phyloP scores from a whole-genome alignment of 2,113 vertebrate genomes.

The Sceloporus tristichus region DNA sequence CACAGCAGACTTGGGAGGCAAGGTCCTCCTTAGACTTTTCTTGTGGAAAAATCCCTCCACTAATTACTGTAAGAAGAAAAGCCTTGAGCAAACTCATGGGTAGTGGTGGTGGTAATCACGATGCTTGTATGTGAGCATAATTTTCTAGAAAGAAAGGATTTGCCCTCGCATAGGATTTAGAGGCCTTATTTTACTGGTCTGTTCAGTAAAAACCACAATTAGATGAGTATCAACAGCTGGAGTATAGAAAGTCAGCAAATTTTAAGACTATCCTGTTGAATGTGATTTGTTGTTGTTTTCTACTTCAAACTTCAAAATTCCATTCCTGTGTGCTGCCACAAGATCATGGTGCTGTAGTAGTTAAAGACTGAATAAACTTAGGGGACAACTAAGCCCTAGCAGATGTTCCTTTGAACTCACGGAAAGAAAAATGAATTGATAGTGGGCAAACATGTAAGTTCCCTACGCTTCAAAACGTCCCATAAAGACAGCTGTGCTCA shows the following conservation, averaged over 20 bases:
- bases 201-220: neutral
- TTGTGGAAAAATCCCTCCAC: neutral
- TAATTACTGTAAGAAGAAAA: neutral
- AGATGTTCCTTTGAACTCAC: neutral
- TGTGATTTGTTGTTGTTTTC: neutral
- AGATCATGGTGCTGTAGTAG: neutral
- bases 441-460: too few species aligned
- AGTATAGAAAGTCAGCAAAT: neutral
- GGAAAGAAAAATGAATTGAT: too few species aligned
- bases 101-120: neutral
- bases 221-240: neutral
- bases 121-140: neutral
- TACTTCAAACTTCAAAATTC: neutral
- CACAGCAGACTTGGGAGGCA: neutral
- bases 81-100: neutral
- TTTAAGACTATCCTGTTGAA: neutral
- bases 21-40: neutral
- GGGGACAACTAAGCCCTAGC: neutral
- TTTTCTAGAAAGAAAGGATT: neutral
- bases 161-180: neutral
- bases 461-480: neutral
- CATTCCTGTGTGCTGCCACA: neutral
- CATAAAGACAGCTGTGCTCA: neutral
- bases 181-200: neutral
- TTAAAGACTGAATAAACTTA: neutral